phyloP scores from a whole-genome alignment of 2,888 invertebrate genomes.

The Rapana venosa region DNA sequence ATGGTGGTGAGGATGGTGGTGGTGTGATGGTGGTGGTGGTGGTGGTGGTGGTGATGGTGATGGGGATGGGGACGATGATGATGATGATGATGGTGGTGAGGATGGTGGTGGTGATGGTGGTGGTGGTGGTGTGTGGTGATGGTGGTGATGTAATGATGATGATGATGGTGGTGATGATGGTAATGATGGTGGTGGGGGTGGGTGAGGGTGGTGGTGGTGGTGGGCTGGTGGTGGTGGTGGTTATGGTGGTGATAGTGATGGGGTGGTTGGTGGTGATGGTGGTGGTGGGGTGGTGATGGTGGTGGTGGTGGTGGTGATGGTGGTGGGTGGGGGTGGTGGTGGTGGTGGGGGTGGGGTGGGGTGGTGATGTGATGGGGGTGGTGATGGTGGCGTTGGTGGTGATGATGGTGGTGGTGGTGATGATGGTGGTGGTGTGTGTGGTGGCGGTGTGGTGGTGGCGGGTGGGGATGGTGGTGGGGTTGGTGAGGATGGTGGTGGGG shows the following conservation, averaged over 20 bases:
- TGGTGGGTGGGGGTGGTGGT: not conserved
- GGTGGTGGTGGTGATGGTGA: conserved; percentile 11
- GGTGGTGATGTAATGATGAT: too few relatives aligned
- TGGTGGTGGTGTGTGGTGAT: not conserved
- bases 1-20: too few relatives aligned
- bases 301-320: conserved; percentile 11
- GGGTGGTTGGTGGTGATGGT: not conserved
- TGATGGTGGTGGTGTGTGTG: too few relatives aligned
- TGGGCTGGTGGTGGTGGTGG: not conserved
- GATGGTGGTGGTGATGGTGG: not conserved
- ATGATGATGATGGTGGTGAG: conserved; percentile 9
- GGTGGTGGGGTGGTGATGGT: not conserved
- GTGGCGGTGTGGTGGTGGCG: too few relatives aligned
- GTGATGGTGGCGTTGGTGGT: conserved; percentile 92
- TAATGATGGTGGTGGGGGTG: not conserved
- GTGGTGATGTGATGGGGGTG: conserved; percentile 68
- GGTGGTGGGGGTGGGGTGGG: not conserved
- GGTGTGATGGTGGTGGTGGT: not conserved
- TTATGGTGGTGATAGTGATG: not conserved
- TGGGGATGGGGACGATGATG: conserved; percentile 12
- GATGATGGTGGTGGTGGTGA: too few relatives aligned
- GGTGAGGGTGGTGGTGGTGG: not conserved
- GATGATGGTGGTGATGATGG: conserved; percentile 7
- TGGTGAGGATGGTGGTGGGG: too few relatives aligned
- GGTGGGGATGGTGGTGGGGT: too few relatives aligned